These are phyloP conservation scores for Eristalis intricaria DNA, from an alignment of 2,888 invertebrate genomes.

Conservation along the genomic window DNA sequence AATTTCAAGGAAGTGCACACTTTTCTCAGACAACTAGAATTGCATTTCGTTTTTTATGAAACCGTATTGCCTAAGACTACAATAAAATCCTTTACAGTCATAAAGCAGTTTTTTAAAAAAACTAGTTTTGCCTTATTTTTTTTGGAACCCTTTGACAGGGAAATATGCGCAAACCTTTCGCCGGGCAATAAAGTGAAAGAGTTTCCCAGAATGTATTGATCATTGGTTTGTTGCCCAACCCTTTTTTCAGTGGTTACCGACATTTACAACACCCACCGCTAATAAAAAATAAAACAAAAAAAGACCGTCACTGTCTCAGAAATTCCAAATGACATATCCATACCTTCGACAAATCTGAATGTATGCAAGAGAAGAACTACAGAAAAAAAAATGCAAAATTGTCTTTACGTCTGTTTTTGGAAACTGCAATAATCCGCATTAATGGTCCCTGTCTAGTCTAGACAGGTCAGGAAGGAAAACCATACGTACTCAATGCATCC, in stretches of 20 bases:
- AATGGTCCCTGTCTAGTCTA: constrained; percentile 50
- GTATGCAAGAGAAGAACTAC: constrained; percentile 55
- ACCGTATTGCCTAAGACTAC: constrained; percentile 45
- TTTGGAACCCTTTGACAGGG: constrained; percentile 29
- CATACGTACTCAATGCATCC: constrained; percentile 23
- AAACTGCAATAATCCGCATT: constrained; percentile 64
- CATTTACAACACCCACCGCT: constrained; percentile 32
- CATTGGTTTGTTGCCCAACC: constrained; percentile 43
- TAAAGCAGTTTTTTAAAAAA: constrained; percentile 3
- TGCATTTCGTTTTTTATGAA: background rate
- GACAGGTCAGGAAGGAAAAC: constrained; percentile 58
- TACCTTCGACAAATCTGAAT: constrained; percentile 34
- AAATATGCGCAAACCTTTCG: constrained; percentile 23
- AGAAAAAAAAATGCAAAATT: constrained; percentile 59
- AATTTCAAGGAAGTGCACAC: background rate
- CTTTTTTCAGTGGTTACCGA: constrained; percentile 51
- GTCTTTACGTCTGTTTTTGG: constrained; percentile 20
- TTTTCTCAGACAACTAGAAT: background rate
- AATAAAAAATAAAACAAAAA: constrained; percentile 29
- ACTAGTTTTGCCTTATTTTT: background rate
- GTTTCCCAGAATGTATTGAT: constrained; percentile 19
- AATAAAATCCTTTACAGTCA: constrained; percentile 28
- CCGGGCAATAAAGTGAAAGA: constrained; percentile 46
- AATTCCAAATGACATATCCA: constrained; percentile 6
- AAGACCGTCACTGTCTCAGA: constrained; percentile 29